Evolutionary conservation across 2,797 vertebrate species (phyloP), one percentile per base, ranked within the genome.

Genomic region (Schizothorax lantsangensis): DNA sequence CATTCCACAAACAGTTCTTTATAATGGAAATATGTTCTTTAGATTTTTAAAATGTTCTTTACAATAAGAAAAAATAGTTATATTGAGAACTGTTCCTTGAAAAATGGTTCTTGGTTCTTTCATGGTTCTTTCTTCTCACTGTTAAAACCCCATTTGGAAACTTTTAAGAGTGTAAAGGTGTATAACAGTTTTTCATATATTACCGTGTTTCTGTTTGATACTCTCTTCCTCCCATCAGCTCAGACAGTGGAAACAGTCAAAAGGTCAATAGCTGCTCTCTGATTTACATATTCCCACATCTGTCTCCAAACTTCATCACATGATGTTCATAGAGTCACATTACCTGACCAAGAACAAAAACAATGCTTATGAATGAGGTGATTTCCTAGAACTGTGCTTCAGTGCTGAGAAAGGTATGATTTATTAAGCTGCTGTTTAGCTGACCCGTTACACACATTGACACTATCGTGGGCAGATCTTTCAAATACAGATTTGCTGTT

Each of bases 271-370:
- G 52, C 11, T 57, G 74, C 49, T 62, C 2, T 59, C 33, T 40
- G 14, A 79, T 79, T 62, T 43, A 26, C 59, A 33, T 47, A 23
- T 80, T 75, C n/a, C 43, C 54, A 62, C 23, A 43, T 84, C 3
- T 62, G 12, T 73, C 4, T 66, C 17, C 57, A 30, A 47, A 47
- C 26, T 36, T 26, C n/a, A 43, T 84, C 43, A 64, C 21, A 45
- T 62, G 52, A 52, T 15, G 49, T 30, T 72, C 47, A 38, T 71
- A 26, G 38, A 84, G 73, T 84, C 43, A 78, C 59, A 30, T 68
- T 52, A 77, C 45, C 30, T 77, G 40, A 49, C 82, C 14, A 64
- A 36, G 72, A 66, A 75, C 72, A 64, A 84, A 19, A 21, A 36
- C 57, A 23, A 9, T 78, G 52, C 52, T 73, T 40, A 72, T 49